phyloP scores from a whole-genome alignment of 2,888 invertebrate species.

The Carcina quercana region DNA sequence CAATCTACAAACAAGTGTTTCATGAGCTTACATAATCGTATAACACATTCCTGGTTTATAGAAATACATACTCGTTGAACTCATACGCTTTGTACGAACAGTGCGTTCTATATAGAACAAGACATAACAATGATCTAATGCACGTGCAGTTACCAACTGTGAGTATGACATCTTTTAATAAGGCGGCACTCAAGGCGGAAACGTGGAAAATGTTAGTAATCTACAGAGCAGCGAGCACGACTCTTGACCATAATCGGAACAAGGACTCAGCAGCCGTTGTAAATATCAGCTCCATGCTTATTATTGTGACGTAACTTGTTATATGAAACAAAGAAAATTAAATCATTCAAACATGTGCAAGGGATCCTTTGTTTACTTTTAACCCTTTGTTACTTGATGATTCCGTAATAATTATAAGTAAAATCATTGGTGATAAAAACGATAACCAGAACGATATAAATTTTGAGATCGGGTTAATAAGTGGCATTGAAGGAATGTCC shows the following conservation, averaged over 20 bases:
- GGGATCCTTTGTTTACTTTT: slow-evolving; percentile 30
- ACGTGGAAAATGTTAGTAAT: slow-evolving; percentile 70
- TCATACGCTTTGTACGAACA: too few relatives aligned
- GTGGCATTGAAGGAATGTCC: slow-evolving; percentile 45
- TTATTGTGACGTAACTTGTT: slow-evolving; percentile 64
- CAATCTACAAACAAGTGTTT: too few relatives aligned
- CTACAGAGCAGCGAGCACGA: slow-evolving; percentile 61
- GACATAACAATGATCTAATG: slow-evolving; percentile 24
- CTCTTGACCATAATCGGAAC: slow-evolving; percentile 69
- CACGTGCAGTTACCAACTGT: slow-evolving; percentile 39
- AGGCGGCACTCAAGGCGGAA: slow-evolving; percentile 64
- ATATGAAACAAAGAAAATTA: slow-evolving; percentile 61
- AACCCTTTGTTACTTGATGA: background rate
- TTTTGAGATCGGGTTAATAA: slow-evolving; percentile 32
- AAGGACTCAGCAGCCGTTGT: slow-evolving; percentile 69
- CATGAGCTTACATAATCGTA: too few relatives aligned
- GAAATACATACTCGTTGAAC: too few relatives aligned
- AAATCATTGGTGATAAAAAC: too few relatives aligned
- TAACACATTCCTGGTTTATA: too few relatives aligned
- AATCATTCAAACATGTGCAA: slow-evolving; percentile 34
- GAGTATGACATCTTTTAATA: slow-evolving; percentile 66
- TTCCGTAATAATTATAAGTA: background rate
- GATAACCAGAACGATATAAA: slow-evolving; percentile 19
- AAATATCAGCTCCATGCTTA: slow-evolving; percentile 63
- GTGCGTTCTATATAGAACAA: too few relatives aligned